Percentiles rank a stretch among this genome's conserved stretches.
Conservation (phyloP, 2,797 vertebrate genomes). For the Schizopygopsis malacanthus region DNA sequence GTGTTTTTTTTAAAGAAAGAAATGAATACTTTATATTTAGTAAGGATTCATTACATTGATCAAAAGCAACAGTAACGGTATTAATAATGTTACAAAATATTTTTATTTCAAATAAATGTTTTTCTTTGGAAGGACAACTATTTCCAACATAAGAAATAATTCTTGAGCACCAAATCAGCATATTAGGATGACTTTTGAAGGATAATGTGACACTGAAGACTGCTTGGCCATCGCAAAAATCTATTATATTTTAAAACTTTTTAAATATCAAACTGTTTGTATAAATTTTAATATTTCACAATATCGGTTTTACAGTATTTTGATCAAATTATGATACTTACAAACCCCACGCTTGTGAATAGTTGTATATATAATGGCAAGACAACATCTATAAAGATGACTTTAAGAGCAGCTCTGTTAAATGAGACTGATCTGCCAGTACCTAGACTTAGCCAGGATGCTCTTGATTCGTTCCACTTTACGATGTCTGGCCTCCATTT, state of each 20-base stretch:
- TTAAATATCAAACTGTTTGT: background rate
- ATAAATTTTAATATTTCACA: background rate
- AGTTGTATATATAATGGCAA: background rate
- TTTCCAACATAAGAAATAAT: background rate
- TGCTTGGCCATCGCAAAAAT: background rate
- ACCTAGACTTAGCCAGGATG: slow-evolving; percentile 96
- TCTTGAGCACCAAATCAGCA: background rate
- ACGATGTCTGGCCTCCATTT: slow-evolving; percentile 88
- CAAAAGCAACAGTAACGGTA: background rate
- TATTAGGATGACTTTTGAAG: background rate
- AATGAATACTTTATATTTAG: background rate
- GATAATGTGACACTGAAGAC: background rate
- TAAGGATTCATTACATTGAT: background rate
- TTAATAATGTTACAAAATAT: background rate
- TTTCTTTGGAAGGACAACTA: background rate
- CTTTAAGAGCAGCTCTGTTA: background rate
- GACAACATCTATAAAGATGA: background rate
- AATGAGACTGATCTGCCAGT: slow-evolving; percentile 24
- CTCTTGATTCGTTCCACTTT: slow-evolving; percentile 95
- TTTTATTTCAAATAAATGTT: background rate
- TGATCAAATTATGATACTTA: background rate
- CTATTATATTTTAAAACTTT: background rate
- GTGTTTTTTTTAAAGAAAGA: too few species aligned
- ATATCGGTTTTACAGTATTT: background rate
- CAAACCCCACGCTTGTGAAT: background rate